Percentiles rank a stretch among this genome's conserved stretches.
These are phyloP conservation scores for Liparis tanakae DNA, from an alignment of 2,797 vertebrate species.

Conservation along the genomic window DNA sequence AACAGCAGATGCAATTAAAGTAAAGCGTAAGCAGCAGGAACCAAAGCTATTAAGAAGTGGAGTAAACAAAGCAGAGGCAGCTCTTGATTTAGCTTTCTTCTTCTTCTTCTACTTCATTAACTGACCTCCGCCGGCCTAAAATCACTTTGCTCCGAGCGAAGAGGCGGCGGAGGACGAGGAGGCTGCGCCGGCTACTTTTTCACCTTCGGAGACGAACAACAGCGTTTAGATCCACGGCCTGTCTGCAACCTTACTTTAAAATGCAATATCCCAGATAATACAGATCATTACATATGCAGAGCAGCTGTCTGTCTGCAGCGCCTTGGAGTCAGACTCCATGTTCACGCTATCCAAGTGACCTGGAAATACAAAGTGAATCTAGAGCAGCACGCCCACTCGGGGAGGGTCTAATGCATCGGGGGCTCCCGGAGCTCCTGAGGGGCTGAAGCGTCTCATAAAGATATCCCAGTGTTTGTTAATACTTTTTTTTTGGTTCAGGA, in stretches of 20 bases:
- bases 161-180: constrained; percentile 28
- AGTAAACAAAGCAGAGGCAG: constrained; percentile 46
- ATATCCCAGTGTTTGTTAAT: constrained; percentile 52
- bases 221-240: constrained; percentile 22
- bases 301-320: too few species aligned
- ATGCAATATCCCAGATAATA: neutral
- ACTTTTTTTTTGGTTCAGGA: constrained; percentile 22
- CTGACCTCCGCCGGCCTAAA: constrained; percentile 44
- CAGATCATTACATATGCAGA: neutral
- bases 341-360: constrained; percentile 46
- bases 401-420: constrained; percentile 28
- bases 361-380: constrained; percentile 64
- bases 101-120: constrained; percentile 59
- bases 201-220: constrained; percentile 33
- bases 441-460: constrained; percentile 41
- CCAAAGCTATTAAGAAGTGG: constrained; percentile 39
- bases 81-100: constrained; percentile 53
- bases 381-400: constrained; percentile 60
- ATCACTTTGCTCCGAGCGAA: constrained; percentile 23
- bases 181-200: constrained; percentile 37
- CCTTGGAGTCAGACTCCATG: neutral
- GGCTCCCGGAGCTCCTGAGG: constrained; percentile 38
- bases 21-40: neutral
- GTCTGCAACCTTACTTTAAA: neutral
- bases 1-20: constrained; percentile 17